Evolutionary conservation across 2,797 vertebrate genomes (phyloP).

Genomic region (Leuciscus waleckii): DNA sequence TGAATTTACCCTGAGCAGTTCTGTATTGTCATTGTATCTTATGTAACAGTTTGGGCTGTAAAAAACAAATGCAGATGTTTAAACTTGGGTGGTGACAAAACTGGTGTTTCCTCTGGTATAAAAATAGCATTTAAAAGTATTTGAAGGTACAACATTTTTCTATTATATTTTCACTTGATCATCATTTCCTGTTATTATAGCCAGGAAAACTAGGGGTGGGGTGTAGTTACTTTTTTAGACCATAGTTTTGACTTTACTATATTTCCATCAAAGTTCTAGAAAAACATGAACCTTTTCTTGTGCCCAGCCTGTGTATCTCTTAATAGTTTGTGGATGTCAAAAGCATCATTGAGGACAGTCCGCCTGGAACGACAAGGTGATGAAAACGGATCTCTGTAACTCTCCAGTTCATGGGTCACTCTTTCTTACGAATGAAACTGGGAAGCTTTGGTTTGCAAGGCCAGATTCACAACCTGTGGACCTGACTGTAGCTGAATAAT

Average conservation of each 20-base stretch:
- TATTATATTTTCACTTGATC: conserved; percentile 6
- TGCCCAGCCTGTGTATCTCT: neutral
- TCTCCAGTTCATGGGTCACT: neutral
- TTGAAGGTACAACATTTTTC: conserved; percentile 13
- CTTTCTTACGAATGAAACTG: neutral
- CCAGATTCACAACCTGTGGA: conserved; percentile 1
- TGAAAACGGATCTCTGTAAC: neutral
- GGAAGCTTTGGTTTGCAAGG: neutral
- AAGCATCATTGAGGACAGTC: neutral
- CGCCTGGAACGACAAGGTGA: neutral
- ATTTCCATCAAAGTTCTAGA: neutral
- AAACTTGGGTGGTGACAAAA: neutral
- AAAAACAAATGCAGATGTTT: neutral
- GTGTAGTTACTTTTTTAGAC: neutral
- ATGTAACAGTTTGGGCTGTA: neutral
- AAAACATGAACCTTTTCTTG: neutral
- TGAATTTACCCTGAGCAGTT: neutral
- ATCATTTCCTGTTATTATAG: conserved; percentile 43
- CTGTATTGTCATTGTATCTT: neutral
- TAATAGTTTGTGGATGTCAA: neutral
- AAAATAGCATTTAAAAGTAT: conserved; percentile 12
- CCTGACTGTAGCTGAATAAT: neutral
- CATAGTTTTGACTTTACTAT: neutral
- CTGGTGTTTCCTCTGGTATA: conserved; percentile 10
- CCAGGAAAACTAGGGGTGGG: conserved; percentile 18